A percentile compares a stretch with the other conserved stretches of the same genome.
These are phyloP conservation scores for Aythya baeri DNA, from an alignment of 2,113 vertebrate species.

Conservation along the genomic window DNA sequence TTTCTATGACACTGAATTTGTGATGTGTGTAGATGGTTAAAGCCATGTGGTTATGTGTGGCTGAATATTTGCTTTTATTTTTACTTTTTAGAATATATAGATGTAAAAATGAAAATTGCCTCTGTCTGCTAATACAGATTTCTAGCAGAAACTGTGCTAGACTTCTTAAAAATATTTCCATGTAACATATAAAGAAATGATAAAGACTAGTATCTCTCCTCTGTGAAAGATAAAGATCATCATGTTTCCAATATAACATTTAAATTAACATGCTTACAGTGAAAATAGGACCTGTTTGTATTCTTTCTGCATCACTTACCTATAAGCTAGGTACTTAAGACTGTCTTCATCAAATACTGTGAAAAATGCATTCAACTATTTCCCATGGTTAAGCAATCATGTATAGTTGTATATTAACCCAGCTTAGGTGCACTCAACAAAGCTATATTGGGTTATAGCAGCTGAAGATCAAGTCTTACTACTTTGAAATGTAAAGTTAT, in stretches of 20 bases:
- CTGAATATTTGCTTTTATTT: background rate
- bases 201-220: background rate
- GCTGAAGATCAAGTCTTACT: background rate
- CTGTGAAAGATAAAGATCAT: background rate
- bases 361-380: background rate
- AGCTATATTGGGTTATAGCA: background rate
- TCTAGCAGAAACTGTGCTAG: background rate
- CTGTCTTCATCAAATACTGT: background rate
- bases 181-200: background rate
- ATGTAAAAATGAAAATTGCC: background rate
- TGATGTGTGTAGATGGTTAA: background rate
- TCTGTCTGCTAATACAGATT: background rate
- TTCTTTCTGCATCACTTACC: background rate
- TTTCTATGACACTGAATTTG: background rate
- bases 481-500: background rate
- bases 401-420: background rate
- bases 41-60: fast-evolving
- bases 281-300: background rate
- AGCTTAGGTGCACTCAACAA: background rate
- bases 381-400: background rate
- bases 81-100: background rate
- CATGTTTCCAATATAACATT: background rate
- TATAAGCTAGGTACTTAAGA: background rate
- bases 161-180: background rate
- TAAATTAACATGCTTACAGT: background rate